Evolutionary conservation across 1,140 invertebrate genomes (phyloP).

Genomic region (Eciton burchellii): DNA sequence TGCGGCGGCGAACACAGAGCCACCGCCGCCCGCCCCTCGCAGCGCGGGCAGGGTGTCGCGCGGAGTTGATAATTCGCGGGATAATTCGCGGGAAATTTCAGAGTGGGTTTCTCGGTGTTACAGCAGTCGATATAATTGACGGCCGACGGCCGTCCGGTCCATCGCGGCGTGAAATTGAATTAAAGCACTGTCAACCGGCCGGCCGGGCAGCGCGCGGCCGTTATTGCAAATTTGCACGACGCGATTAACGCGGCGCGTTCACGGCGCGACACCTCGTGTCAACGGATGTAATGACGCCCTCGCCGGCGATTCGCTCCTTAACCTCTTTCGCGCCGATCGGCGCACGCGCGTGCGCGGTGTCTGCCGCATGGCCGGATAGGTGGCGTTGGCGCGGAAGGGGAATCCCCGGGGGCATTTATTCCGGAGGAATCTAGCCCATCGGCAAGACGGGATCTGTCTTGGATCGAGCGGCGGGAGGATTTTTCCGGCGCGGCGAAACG

Average conservation of each 20-base stretch:
- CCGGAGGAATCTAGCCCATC: not conserved
- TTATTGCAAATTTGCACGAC: constrained; percentile 47
- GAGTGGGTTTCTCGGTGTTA: constrained; percentile 42
- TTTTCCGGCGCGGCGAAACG: not conserved
- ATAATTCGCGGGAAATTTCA: constrained; percentile 61
- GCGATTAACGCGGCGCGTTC: constrained; percentile 36
- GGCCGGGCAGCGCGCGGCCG: constrained; percentile 22
- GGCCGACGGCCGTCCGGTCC: constrained; percentile 19
- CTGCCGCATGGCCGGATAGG: too few species aligned
- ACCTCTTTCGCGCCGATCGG: constrained; percentile 33
- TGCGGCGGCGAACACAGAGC: constrained; percentile 47
- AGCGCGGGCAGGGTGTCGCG: not conserved
- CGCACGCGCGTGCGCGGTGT: not conserved
- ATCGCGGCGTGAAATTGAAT: constrained; percentile 62
- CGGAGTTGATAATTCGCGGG: constrained; percentile 55
- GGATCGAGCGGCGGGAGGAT: not conserved
- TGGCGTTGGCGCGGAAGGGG: not conserved
- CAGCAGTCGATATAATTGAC: constrained; percentile 49
- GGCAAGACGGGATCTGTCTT: constrained; percentile 8
- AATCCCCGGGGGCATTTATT: constrained; percentile 11
- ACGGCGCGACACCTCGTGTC: constrained; percentile 30
- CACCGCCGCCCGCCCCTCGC: too few species aligned
- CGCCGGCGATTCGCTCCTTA: constrained; percentile 7
- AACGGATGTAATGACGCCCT: constrained; percentile 28
- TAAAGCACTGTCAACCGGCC: constrained; percentile 44